phyloP scores from a whole-genome alignment of 1,140 invertebrate genomes.

The Drosophila serrata region DNA sequence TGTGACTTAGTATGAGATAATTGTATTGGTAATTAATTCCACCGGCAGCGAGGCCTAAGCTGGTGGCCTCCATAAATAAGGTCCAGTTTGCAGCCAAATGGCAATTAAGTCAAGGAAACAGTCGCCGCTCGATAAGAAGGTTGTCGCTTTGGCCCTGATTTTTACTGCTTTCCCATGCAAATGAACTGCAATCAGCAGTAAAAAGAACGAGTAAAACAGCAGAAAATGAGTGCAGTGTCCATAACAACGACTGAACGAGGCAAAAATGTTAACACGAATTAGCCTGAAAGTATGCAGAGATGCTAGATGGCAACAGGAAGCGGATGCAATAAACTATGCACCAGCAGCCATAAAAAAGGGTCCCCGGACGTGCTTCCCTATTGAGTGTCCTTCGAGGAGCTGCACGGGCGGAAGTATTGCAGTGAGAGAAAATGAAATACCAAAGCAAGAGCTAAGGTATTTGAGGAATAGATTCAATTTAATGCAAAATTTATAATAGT shows the following conservation, averaged over 20 bases:
- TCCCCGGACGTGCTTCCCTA: constrained; percentile 42
- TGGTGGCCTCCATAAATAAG: constrained; percentile 55
- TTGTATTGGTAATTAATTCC: constrained; percentile 69
- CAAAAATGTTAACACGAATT: constrained; percentile 73
- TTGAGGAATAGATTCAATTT: no score
- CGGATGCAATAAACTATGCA: constrained; percentile 76
- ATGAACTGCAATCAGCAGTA: constrained; percentile 55
- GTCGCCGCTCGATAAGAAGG: constrained; percentile 63
- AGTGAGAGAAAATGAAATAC: background rate
- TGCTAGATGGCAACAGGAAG: constrained; percentile 66
- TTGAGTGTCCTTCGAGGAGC: constrained; percentile 33
- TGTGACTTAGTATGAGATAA: constrained; percentile 31
- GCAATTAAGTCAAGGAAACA: constrained; percentile 70
- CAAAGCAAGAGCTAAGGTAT: no score
- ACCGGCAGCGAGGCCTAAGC: constrained; percentile 43
- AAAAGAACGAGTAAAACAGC: constrained; percentile 7
- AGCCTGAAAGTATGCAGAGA: constrained; percentile 66
- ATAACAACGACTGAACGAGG: constrained; percentile 36
- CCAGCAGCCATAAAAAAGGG: constrained; percentile 58
- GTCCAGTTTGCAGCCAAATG: constrained; percentile 31
- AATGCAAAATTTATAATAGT: no score
- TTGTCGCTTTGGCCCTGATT: constrained; percentile 32
- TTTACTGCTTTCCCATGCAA: constrained; percentile 51
- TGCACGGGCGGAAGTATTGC: background rate
- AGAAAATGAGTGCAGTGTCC: constrained; percentile 18